Percentiles rank a stretch among this genome's conserved stretches.
Conservation (phyloP, 2,113 vertebrate species). For the Hemiprocne comata region DNA sequence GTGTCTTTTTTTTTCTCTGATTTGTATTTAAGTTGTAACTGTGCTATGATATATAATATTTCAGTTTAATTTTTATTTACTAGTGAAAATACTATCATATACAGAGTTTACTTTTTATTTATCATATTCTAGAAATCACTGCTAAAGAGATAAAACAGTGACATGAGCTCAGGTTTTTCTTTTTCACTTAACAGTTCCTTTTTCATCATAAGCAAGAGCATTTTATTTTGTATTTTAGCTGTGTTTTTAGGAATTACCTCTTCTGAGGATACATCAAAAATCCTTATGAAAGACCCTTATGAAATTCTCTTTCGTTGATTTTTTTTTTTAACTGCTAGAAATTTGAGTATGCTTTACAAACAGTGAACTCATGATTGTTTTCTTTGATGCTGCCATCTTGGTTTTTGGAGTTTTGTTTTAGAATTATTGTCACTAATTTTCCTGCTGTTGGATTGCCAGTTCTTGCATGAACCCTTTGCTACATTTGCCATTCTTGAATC, state of each 20-base stretch:
- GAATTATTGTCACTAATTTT: background rate
- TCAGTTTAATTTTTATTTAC: background rate
- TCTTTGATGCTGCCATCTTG: background rate
- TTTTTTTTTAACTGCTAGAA: background rate
- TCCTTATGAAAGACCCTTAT: background rate
- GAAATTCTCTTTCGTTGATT: background rate
- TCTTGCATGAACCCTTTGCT: background rate
- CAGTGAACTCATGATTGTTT: background rate
- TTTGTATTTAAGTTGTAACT: background rate
- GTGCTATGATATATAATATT: background rate
- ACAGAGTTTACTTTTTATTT: background rate
- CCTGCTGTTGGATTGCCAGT: background rate
- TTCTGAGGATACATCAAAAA: background rate
- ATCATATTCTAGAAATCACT: background rate
- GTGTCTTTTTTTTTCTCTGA: background rate
- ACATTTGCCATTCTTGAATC: background rate
- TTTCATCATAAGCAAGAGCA: background rate
- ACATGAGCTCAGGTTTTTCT: background rate
- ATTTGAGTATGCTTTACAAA: background rate
- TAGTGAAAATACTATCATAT: background rate
- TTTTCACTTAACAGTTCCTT: background rate
- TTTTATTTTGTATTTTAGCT: background rate
- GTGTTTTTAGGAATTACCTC: background rate
- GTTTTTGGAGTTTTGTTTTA: background rate
- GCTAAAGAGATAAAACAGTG: background rate